These are phyloP conservation scores for Drosophila subpulchrella DNA, from an alignment of 1,140 invertebrate species.

Conservation along the genomic window DNA sequence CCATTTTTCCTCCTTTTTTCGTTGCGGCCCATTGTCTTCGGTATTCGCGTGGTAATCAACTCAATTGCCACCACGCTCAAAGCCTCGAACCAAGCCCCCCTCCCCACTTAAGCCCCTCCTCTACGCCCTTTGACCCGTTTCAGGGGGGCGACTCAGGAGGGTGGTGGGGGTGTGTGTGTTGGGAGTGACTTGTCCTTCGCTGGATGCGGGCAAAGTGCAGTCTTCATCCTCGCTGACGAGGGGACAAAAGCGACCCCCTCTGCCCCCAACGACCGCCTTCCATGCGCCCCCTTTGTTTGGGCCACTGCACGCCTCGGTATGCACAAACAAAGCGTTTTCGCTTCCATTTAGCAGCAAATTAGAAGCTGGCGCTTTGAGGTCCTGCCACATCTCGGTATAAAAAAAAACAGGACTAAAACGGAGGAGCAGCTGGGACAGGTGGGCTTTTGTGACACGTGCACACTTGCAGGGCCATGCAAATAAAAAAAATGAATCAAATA, in stretches of 20 bases:
- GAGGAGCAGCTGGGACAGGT: conserved; percentile 13
- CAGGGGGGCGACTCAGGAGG: too few species aligned
- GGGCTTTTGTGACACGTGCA: conserved; percentile 16
- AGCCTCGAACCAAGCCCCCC: background rate
- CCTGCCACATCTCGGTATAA: conserved; percentile 31
- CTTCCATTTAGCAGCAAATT: conserved; percentile 79
- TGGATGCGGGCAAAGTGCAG: conserved; percentile 42
- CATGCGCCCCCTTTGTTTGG: conserved; percentile 62
- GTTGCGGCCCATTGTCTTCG: conserved; percentile 35
- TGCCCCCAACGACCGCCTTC: conserved; percentile 5
- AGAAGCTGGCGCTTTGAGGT: conserved; percentile 58
- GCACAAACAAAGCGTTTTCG: conserved; percentile 75
- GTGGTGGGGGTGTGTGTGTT: too few species aligned
- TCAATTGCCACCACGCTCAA: conserved; percentile 44
- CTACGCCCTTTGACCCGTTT: conserved; percentile 29
- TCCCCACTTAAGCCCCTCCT: background rate
- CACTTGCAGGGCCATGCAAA: background rate
- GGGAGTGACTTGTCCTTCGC: conserved; percentile 23
- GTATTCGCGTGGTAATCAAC: conserved; percentile 48
- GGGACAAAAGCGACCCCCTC: conserved; percentile 9
- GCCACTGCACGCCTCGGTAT: conserved; percentile 74
- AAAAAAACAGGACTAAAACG: conserved; percentile 7
- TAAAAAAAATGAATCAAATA: background rate
- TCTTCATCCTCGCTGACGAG: conserved; percentile 21
- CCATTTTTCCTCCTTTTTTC: background rate